Evolutionary conservation across 2,888 invertebrate genomes (phyloP).

Genomic region (Caenorhabditis sp.): DNA sequence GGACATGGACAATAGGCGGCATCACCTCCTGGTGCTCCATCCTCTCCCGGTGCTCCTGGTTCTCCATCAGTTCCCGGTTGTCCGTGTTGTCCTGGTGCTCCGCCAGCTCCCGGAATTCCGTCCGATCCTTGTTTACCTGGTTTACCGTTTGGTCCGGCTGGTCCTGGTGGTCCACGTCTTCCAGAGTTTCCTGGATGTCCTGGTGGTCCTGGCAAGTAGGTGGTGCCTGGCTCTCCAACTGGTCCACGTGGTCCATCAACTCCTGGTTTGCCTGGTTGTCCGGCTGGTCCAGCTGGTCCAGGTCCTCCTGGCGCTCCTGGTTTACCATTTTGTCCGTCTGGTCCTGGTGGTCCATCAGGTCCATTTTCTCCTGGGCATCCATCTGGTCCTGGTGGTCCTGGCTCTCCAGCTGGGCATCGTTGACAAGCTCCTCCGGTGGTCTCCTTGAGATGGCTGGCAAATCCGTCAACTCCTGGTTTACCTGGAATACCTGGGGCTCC

Average conservation of each 20-base stretch:
- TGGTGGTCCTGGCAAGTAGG: constrained; percentile 24
- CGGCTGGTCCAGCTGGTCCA: constrained; percentile 27
- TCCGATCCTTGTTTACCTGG: constrained; percentile 33
- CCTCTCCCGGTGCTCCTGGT: constrained; percentile 42
- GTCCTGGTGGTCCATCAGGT: constrained; percentile 20
- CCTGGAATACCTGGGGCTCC: constrained; percentile 30
- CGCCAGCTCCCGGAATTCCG: constrained; percentile 43
- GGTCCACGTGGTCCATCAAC: constrained; percentile 36
- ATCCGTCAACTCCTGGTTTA: constrained; percentile 21
- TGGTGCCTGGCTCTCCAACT: constrained; percentile 29
- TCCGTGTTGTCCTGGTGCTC: constrained; percentile 44
- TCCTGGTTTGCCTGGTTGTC: constrained; percentile 32
- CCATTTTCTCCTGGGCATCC: constrained; percentile 39
- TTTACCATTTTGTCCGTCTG: constrained; percentile 23
- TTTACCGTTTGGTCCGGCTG: constrained; percentile 32
- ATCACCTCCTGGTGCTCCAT: constrained; percentile 35
- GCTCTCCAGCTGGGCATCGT: constrained; percentile 38
- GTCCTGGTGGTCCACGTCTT: constrained; percentile 37
- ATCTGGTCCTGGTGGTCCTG: constrained; percentile 41
- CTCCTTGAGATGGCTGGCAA: constrained; percentile 18
- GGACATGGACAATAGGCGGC: constrained; percentile 45
- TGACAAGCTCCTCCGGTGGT: constrained; percentile 25
- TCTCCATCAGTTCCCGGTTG: constrained; percentile 39
- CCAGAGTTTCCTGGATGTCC: constrained; percentile 44
- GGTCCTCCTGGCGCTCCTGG: constrained; percentile 22